phyloP scores from a whole-genome alignment of 2,797 vertebrate species.

The Tiaroga cobitis region DNA sequence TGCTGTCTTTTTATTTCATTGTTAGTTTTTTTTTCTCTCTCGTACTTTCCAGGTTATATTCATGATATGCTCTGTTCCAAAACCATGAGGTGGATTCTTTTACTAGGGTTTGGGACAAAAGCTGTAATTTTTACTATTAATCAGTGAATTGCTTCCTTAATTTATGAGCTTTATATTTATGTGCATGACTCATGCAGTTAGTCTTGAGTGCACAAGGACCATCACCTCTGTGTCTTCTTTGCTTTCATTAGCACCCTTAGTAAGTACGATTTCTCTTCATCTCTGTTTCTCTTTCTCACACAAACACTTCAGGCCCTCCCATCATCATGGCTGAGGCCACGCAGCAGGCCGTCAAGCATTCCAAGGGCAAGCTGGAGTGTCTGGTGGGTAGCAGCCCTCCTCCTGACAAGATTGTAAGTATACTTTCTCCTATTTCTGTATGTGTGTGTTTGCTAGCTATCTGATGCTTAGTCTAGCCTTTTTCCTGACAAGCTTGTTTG shows the following conservation, averaged over 20 bases:
- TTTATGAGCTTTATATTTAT: slow-evolving; percentile 3
- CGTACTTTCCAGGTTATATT: not conserved
- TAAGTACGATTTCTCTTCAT: not conserved
- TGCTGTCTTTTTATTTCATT: not conserved
- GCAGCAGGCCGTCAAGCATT: slow-evolving; percentile 83
- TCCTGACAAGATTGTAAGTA: slow-evolving; percentile 89
- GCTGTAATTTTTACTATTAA: not conserved
- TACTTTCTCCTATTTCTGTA: slow-evolving; percentile 52
- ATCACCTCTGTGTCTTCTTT: slow-evolving; percentile 33
- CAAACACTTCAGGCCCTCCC: slow-evolving; percentile 80
- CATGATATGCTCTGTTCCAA: not conserved
- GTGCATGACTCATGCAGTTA: not conserved
- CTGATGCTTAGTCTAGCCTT: slow-evolving; percentile 27
- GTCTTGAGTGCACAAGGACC: not conserved
- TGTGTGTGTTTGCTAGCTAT: slow-evolving; percentile 34
- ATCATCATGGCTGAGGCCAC: slow-evolving; percentile 84
- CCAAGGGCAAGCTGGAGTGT: slow-evolving; percentile 88
- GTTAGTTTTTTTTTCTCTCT: not conserved
- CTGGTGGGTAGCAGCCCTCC: slow-evolving; percentile 85
- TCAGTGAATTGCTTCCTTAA: slow-evolving; percentile 9
- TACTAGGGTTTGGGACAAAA: not conserved
- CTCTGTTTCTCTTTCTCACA: slow-evolving; percentile 29
- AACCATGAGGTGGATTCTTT: not conserved
- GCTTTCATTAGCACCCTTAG: slow-evolving; percentile 28
- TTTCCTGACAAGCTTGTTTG: slow-evolving; percentile 40